Percentiles rank a stretch among this genome's conserved stretches.
Conservation (phyloP, 1,140 invertebrate genomes). For the Battus philenor region DNA sequence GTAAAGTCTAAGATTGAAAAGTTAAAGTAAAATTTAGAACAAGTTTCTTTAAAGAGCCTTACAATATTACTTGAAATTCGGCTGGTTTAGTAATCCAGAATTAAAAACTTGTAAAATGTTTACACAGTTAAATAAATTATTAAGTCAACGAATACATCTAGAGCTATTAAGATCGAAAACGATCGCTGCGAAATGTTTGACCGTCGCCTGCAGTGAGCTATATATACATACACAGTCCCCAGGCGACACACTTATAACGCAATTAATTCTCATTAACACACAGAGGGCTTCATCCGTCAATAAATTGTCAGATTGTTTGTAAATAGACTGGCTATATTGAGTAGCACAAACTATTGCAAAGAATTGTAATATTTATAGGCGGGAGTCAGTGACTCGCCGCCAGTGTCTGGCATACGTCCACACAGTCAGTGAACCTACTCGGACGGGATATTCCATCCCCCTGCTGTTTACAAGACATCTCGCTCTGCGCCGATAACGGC, state of each 20-base stretch:
- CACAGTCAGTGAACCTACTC: conserved; percentile 34
- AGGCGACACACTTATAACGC: conserved; percentile 42
- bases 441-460: conserved; percentile 39
- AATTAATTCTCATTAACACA: conserved; percentile 57
- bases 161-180: background rate
- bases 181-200: background rate
- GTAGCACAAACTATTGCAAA: conserved; percentile 44
- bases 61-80: no score
- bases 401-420: conserved; percentile 30
- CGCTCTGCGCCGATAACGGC: conserved; percentile 4
- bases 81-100: no score
- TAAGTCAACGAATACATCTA: conserved; percentile 20
- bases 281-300: conserved; percentile 42
- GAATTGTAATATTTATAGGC: conserved; percentile 52
- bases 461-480: conserved; percentile 4
- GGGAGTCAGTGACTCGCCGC: conserved; percentile 48
- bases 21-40: no score
- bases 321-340: conserved; percentile 48
- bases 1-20: no score
- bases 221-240: conserved; percentile 13
- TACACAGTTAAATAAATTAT: conserved; percentile 17
- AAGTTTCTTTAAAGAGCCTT: no score
- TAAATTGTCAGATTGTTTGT: conserved; percentile 56
- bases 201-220: background rate
- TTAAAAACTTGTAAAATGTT: no score